phyloP scores from a whole-genome alignment of 1,140 invertebrate species.

The Nasonia longicornis region DNA sequence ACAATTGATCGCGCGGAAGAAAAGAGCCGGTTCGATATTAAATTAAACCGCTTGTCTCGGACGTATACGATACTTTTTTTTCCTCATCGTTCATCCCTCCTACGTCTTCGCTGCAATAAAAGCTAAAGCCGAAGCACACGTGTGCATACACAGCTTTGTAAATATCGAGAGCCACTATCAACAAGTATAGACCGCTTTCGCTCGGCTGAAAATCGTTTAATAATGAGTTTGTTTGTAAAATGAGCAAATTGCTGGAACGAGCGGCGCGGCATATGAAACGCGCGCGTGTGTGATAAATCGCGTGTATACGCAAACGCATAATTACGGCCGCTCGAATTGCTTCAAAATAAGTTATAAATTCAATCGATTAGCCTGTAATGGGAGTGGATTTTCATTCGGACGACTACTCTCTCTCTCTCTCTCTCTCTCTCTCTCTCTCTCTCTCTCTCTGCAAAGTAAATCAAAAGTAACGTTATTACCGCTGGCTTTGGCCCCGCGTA shows the following conservation, averaged over 20 bases:
- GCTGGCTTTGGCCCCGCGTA: too few relatives aligned
- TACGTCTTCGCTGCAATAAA: slow-evolving; percentile 11
- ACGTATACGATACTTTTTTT: too few relatives aligned
- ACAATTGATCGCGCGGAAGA: slow-evolving; percentile 13
- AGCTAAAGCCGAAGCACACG: not conserved
- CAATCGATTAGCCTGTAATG: slow-evolving; percentile 1
- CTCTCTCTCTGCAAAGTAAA: not conserved
- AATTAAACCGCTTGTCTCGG: slow-evolving; percentile 13
- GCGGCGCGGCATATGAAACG: not conserved
- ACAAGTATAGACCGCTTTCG: not conserved
- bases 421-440: too few relatives aligned
- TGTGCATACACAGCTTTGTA: too few relatives aligned
- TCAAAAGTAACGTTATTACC: slow-evolving; percentile 19
- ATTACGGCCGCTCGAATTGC: not conserved
- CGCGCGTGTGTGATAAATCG: not conserved
- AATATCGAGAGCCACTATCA: too few relatives aligned
- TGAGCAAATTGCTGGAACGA: not conserved
- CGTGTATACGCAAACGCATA: not conserved
- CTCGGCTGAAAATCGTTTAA: not conserved
- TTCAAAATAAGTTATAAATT: slow-evolving; percentile 7
- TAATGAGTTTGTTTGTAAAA: not conserved
- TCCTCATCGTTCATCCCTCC: not conserved
- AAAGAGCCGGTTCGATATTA: slow-evolving; percentile 10
- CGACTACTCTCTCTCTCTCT: not conserved
- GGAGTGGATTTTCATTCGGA: slow-evolving; percentile 1